These are phyloP conservation scores for Cebus imitator DNA, from an alignment of 2,113 vertebrate species.

Conservation along the genomic window DNA sequence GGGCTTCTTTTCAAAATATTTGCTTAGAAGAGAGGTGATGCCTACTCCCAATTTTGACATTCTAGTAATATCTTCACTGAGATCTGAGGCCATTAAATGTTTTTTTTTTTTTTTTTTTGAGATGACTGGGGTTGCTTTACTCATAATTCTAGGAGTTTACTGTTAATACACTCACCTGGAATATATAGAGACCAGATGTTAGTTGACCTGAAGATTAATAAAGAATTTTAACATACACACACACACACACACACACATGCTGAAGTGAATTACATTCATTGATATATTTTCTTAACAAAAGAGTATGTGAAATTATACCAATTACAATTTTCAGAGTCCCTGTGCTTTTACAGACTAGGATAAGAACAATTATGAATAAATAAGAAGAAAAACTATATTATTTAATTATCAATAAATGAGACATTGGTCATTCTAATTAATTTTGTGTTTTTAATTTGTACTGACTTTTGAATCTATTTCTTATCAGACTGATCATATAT, in stretches of 20 bases:
- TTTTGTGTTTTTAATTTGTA: neutral
- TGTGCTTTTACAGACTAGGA: neutral
- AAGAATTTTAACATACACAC: neutral
- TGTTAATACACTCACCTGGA: neutral
- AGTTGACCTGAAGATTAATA: neutral
- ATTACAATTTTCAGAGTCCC: neutral
- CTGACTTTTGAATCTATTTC: neutral
- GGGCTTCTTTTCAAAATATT: constrained; percentile 53
- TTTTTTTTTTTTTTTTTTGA: neutral
- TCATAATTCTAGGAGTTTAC: neutral
- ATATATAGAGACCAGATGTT: neutral
- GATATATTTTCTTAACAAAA: neutral
- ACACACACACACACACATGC: no score
- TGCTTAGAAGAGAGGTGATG: constrained; percentile 36
- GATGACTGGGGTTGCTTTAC: neutral
- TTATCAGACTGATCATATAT: no score
- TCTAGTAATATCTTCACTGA: constrained; percentile 26
- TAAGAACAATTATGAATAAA: neutral
- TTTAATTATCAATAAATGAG: constrained; percentile 22
- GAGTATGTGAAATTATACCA: neutral
- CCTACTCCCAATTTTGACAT: constrained; percentile 19
- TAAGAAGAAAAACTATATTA: neutral
- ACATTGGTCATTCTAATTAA: neutral
- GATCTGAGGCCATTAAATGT: neutral
- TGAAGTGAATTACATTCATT: neutral